Conservation (phyloP, 2,888 invertebrate species). For the Lobophora halterata region DNA sequence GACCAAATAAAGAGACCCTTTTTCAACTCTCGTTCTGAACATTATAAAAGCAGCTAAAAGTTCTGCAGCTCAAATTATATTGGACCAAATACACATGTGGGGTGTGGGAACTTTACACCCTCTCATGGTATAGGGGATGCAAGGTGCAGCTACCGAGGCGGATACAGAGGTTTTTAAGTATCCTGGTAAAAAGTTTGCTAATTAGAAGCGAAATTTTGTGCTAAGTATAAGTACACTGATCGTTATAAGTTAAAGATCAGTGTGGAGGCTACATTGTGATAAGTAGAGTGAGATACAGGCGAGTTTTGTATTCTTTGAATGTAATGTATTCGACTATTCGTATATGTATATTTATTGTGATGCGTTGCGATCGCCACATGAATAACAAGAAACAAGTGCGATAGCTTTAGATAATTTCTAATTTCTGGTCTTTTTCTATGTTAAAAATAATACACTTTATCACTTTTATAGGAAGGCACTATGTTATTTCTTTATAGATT, state of each 20-base stretch:
- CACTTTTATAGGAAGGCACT: no score
- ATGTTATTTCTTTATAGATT: no score
- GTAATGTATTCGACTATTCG: no score
- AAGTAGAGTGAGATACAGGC: no score
- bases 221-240: not conserved
- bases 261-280: no score
- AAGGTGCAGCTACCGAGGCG: constrained; percentile 47
- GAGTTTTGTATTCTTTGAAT: no score
- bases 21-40: constrained; percentile 34
- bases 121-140: constrained; percentile 42
- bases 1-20: constrained; percentile 41
- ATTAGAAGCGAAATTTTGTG: constrained; percentile 7
- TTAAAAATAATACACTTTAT: no score
- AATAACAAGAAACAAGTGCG: no score
- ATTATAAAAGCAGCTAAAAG: constrained; percentile 32
- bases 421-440: no score
- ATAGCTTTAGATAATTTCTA: no score
- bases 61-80: constrained; percentile 37
- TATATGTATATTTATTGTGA: no score
- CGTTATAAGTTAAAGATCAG: not conserved
- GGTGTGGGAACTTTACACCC: constrained; percentile 53
- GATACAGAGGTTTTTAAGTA: constrained; percentile 31
- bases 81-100: constrained; percentile 51
- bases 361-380: no score
- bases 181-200: constrained; percentile 12